A percentile compares a stretch with the other conserved stretches of the same genome.
These are phyloP conservation scores for Calosoma granatense DNA, from an alignment of 1,140 invertebrate genomes.

Conservation along the genomic window DNA sequence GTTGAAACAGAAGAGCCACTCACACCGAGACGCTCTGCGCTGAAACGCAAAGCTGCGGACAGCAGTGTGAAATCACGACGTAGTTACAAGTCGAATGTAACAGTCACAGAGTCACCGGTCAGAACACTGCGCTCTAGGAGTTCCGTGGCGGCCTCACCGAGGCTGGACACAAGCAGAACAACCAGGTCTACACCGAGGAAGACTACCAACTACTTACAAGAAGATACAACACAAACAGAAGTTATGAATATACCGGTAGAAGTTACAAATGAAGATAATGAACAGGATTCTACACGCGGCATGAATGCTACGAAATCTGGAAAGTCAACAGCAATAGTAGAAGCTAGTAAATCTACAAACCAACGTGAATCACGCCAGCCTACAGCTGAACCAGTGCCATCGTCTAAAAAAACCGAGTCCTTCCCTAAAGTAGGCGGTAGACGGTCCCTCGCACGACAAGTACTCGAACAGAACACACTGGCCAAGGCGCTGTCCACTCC, in stretches of 20 bases:
- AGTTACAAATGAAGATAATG: neutral
- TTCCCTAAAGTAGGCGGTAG: slow-evolving; percentile 14
- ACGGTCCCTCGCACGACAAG: slow-evolving; percentile 22
- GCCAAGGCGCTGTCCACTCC: slow-evolving; percentile 12
- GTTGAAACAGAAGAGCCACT: neutral
- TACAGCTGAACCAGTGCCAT: neutral
- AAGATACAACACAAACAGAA: slow-evolving; percentile 8
- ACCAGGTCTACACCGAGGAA: too few relatives aligned
- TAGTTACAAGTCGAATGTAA: slow-evolving; percentile 1
- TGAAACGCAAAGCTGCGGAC: neutral
- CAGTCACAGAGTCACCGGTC: neutral
- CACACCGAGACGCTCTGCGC: neutral
- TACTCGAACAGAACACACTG: slow-evolving; percentile 25
- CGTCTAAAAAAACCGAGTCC: neutral
- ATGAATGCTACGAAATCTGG: slow-evolving; percentile 12
- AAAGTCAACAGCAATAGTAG: neutral
- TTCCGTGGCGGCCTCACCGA: neutral
- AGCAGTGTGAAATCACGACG: neutral
- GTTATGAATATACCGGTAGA: slow-evolving; percentile 9
- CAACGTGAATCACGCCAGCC: neutral
- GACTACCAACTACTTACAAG: too few relatives aligned
- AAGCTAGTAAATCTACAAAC: neutral
- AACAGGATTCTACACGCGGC: neutral
- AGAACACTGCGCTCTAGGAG: too few relatives aligned
- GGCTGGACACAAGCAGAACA: neutral